A percentile compares a stretch with the other conserved stretches of the same genome.
Evolutionary conservation across 1,140 invertebrate genomes (phyloP).

Genomic region (Lordiphosa collinella): DNA sequence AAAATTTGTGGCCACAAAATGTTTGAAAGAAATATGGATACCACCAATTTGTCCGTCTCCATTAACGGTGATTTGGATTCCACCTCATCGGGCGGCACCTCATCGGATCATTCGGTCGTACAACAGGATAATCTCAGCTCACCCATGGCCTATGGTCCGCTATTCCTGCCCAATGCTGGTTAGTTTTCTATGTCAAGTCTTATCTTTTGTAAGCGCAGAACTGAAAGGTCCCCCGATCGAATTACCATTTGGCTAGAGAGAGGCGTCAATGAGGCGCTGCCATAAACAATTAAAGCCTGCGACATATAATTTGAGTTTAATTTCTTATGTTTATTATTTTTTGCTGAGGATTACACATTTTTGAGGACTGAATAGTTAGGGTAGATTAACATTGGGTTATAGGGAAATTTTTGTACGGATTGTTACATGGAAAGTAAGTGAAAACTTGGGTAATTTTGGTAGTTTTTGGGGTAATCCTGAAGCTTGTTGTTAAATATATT

Average conservation of each 20-base stretch:
- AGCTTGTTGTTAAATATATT: too few species aligned
- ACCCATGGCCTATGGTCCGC: slow-evolving; percentile 66
- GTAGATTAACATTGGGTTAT: slow-evolving; percentile 3
- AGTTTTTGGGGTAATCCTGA: too few species aligned
- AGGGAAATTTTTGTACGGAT: background rate
- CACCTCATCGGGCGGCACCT: slow-evolving; percentile 75
- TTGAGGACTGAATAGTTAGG: slow-evolving; percentile 38
- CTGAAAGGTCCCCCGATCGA: slow-evolving; percentile 28
- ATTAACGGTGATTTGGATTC: slow-evolving; percentile 72
- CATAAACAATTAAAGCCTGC: slow-evolving; percentile 70
- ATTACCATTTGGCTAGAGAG: slow-evolving; percentile 35
- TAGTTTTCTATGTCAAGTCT: slow-evolving; percentile 29
- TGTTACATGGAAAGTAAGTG: background rate
- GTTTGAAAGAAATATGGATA: slow-evolving; percentile 76
- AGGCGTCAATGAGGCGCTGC: slow-evolving; percentile 68
- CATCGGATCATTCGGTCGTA: slow-evolving; percentile 67
- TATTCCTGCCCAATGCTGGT: slow-evolving; percentile 74
- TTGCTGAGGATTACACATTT: slow-evolving; percentile 67
- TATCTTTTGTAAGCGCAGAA: slow-evolving; percentile 33
- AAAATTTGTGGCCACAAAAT: slow-evolving; percentile 32
- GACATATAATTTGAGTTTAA: slow-evolving; percentile 25
- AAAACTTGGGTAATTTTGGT: background rate
- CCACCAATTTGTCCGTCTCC: slow-evolving; percentile 59
- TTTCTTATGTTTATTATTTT: slow-evolving; percentile 29
- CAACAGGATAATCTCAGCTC: slow-evolving; percentile 76